Evolutionary conservation across 2,113 vertebrate species (phyloP).

Genomic region (Calonectris borealis): DNA sequence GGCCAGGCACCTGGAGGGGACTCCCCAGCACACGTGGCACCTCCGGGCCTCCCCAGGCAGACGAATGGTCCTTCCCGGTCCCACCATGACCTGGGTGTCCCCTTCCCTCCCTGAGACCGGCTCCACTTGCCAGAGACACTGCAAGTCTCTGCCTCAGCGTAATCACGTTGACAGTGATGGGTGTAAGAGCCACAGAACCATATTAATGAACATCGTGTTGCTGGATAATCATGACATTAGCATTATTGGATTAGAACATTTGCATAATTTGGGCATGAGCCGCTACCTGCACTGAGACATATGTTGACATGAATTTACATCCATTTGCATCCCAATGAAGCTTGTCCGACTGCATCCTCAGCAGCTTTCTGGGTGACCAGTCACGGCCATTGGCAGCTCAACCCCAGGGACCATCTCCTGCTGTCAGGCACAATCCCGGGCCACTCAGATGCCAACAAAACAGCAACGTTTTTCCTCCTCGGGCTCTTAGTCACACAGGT

Average conservation of each 20-base stretch:
- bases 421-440: background rate
- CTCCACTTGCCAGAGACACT: background rate
- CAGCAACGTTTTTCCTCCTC: background rate
- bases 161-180: background rate
- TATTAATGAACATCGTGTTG: slow-evolving; percentile 9
- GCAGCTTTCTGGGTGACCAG: background rate
- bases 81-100: background rate
- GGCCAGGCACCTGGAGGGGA: background rate
- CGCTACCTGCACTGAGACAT: slow-evolving; percentile 25
- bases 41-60: background rate
- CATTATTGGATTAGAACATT: slow-evolving; percentile 54
- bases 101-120: background rate
- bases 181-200: slow-evolving; percentile 18
- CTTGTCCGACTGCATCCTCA: background rate
- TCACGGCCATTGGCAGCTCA: background rate
- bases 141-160: background rate
- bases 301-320: slow-evolving; percentile 54
- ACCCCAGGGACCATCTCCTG: background rate
- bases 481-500: background rate
- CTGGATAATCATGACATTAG: slow-evolving; percentile 55
- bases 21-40: background rate
- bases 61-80: accelerated
- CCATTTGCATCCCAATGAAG: slow-evolving; percentile 41
- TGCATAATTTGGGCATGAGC: slow-evolving; percentile 53
- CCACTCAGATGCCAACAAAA: background rate